Evolutionary conservation across 1,140 invertebrate species (phyloP), one percentile per base, ranked within the genome.

Genomic region (Pseudoatta argentina): DNA sequence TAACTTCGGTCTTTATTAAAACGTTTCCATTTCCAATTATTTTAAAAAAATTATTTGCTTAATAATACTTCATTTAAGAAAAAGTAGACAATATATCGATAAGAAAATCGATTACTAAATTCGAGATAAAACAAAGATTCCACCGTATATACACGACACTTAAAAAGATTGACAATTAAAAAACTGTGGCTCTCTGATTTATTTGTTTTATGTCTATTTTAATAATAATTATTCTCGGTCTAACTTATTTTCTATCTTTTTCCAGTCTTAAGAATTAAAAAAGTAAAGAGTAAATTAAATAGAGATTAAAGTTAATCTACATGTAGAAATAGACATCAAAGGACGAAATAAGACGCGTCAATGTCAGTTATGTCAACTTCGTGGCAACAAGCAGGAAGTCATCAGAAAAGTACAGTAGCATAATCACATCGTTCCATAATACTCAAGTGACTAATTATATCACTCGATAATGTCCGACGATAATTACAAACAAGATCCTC

Each of bases 381-480:
- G 48, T 51, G 51, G 8, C 39, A 44, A n/a, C 21, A 69, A 34
- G 44, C 78, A 71, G 66, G 66, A 71, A 81, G 21, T 81, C 61
- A 12, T 30, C 14, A 21, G 44, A 67, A 30, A 57, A 16, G 21
- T 53, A 3, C 8, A 72, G 30, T 53, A 14, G 21, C 66, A 21
- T 44, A 72, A 81, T 81, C 72, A 81, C 34, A n/a, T 81, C 34
- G 66, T 57, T 81, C 66, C 51, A 44, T 81, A 81, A 81, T 81
- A 79, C 76, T 34, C 76, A 39, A 71, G 51, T 81, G 51, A 81
- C 51, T 81, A 81, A 81, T 81, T 81, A 81, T 72, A 72, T 81
- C 64, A 57, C 51, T 81, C 77, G 64, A 81, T 81, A 81, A 81
- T 44, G 77, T 71, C 34, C 51, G 34, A 81, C 78, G 34, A 81